phyloP scores from a whole-genome alignment of 1,140 invertebrate genomes.

The Pachypeltis micranthus region DNA sequence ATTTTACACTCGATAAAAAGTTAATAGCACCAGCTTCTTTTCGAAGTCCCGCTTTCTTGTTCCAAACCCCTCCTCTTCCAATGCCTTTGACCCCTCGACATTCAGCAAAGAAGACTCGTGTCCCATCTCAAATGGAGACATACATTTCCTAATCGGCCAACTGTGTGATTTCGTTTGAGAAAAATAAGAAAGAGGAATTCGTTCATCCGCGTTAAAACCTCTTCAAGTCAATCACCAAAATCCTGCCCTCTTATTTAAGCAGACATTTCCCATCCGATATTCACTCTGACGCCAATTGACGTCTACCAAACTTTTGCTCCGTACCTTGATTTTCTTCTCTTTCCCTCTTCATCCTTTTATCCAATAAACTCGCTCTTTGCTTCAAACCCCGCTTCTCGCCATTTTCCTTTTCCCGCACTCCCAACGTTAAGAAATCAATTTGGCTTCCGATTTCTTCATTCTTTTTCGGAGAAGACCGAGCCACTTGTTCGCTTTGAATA shows the following conservation, averaged over 20 bases:
- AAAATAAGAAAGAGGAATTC: neutral
- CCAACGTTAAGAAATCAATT: neutral
- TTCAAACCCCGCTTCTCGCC: neutral
- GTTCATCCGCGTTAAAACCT: neutral
- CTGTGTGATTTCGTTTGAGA: constrained; percentile 14
- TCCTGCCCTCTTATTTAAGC: neutral
- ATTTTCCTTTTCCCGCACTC: neutral
- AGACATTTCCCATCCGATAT: constrained; percentile 1
- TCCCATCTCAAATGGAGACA: constrained; percentile 12
- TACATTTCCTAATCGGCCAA: constrained; percentile 12
- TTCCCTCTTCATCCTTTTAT: neutral
- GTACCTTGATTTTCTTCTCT: neutral
- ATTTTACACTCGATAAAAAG: constrained; percentile 36
- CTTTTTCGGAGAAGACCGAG: neutral
- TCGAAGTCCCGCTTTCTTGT: too few species aligned
- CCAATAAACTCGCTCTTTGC: neutral
- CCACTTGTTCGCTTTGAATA: neutral
- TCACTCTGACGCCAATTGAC: neutral
- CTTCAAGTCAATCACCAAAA: constrained; percentile 2
- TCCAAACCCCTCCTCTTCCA: constrained; percentile 24
- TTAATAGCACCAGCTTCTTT: constrained; percentile 28
- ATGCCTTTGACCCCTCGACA: constrained; percentile 20
- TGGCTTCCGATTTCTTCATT: neutral
- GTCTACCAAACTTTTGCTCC: constrained; percentile 1
- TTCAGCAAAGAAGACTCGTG: constrained; percentile 1